Percentiles rank a stretch among this genome's conserved stretches.
phyloP scores from a whole-genome alignment of 2,888 invertebrate genomes.

The Anarsia innoxiella region DNA sequence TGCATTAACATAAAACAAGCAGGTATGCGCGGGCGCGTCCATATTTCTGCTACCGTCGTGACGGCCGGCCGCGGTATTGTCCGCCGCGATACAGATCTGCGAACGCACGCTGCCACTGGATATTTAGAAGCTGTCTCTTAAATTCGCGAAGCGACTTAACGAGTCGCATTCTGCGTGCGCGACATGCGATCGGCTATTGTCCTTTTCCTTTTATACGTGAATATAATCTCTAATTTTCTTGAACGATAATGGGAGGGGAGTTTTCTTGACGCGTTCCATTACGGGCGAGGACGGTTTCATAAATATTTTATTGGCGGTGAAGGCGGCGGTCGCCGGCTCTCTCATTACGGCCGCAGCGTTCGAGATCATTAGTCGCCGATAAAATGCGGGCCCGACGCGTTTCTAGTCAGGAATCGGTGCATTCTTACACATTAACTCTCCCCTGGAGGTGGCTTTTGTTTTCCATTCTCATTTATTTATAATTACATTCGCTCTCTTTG shows the following conservation, averaged over 20 bases:
- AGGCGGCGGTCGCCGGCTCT: slow-evolving; percentile 41
- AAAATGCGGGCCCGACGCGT: slow-evolving; percentile 53
- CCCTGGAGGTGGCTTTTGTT: slow-evolving; percentile 39
- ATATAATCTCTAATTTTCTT: slow-evolving; percentile 28
- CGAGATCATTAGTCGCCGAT: slow-evolving; percentile 65
- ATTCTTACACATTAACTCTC: slow-evolving; percentile 36
- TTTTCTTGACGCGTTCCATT: slow-evolving; percentile 59
- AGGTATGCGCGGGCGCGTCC: slow-evolving; percentile 57
- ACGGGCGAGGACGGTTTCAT: slow-evolving; percentile 57
- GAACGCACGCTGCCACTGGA: slow-evolving; percentile 63
- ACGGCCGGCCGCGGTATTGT: slow-evolving; percentile 65
- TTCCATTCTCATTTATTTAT: slow-evolving; percentile 36
- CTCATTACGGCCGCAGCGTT: slow-evolving; percentile 54
- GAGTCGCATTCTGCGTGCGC: slow-evolving; percentile 63
- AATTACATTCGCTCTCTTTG: slow-evolving; percentile 26
- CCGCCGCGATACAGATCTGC: slow-evolving; percentile 67
- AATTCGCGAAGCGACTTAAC: slow-evolving; percentile 64
- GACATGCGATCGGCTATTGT: slow-evolving; percentile 62
- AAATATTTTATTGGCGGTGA: slow-evolving; percentile 68
- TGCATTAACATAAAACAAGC: slow-evolving; percentile 73
- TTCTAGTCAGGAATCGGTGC: slow-evolving; percentile 34
- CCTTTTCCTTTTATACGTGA: slow-evolving; percentile 28
- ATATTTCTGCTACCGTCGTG: slow-evolving; percentile 71
- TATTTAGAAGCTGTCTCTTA: slow-evolving; percentile 72
- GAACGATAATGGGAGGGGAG: slow-evolving; percentile 41